Base-by-base conservation (phyloP, 1,140 invertebrate genomes). In the Pogonomyrmex barbatus region DNA sequence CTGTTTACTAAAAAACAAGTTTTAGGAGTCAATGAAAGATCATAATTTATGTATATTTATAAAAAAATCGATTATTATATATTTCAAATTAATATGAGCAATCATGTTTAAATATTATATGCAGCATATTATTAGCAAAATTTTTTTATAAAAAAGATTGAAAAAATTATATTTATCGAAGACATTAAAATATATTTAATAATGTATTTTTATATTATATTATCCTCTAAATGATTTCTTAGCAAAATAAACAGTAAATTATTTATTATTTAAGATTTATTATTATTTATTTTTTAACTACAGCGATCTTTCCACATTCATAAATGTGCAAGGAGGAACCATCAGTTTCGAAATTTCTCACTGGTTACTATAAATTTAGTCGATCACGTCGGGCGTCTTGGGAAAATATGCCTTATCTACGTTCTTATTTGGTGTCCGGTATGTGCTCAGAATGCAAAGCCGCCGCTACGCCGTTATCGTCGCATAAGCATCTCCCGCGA, bases 381-480 rank as follows among this genome's bases (percentile, higher is more conserved):
- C 87, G 90, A 93, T 93, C 78, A 82, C 83, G 73, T 60, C 87
- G 67, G 62, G 50, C 75, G 73, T 83, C 92, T 91, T 93, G 90
- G 88, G 88, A 93, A 93, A 93, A 87, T 93, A 92, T 90, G 68
- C 78, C 90, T 93, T 94, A 94, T 94, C 93, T 92, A 75, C 73
- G 87, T 90, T 92, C 78, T 91, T 92, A 91, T 91, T 93, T 86
- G 89, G 85, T 83, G 68, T 63, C 77, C 70, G 50, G 87, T 86
- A 86, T 93, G 92, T 92, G 93, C 90, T 88, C 87, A 82, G 92
- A 93, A 93, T 92, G 90, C 91, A 90, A 89, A 91, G 87, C 82
- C 73, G 67, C 85, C 87, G 91, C 91, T 86, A 87, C 77, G 71
- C 54, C 54, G 75, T 87, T 91, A 92, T 93, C 89, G 86, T 65